Evolutionary conservation across 2,113 vertebrate species (phyloP).

Genomic region (Cephalopholis sonnerati): DNA sequence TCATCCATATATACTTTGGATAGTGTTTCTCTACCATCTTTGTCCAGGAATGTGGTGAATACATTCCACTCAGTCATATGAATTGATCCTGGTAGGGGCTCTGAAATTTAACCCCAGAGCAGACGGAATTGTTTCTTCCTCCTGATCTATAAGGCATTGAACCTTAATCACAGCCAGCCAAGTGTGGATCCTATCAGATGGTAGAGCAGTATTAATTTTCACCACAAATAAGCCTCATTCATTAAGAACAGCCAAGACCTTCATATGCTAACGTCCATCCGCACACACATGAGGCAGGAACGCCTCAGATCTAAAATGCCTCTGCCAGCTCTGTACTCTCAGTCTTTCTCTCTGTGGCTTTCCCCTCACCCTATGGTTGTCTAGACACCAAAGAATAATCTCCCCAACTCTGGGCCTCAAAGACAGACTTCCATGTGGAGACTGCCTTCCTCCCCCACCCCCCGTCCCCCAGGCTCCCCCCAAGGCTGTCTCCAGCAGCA

Average conservation of each 20-base stretch:
- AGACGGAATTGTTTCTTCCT: conserved; percentile 42
- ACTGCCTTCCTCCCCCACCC: conserved; percentile 18
- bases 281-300: conserved; percentile 39
- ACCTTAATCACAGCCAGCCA: conserved; percentile 35
- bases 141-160: conserved; percentile 34
- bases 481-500: conserved; percentile 24
- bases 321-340: conserved; percentile 27
- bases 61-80: conserved; percentile 57
- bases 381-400: conserved; percentile 67
- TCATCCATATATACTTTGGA: conserved; percentile 27
- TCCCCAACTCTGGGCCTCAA: conserved; percentile 60
- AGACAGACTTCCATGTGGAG: conserved; percentile 58
- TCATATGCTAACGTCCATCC: conserved; percentile 33
- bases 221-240: conserved; percentile 50
- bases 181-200: conserved; percentile 45
- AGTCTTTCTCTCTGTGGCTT: conserved; percentile 37
- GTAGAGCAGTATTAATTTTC: conserved; percentile 35
- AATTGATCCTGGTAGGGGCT: conserved; percentile 56
- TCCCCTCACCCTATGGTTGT: conserved; percentile 52
- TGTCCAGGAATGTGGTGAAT: conserved; percentile 63
- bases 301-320: conserved; percentile 41
- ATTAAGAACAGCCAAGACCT: conserved; percentile 47
- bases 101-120: conserved; percentile 55
- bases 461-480: conserved; percentile 27
- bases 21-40: conserved; percentile 56